Conservation (phyloP, 2,797 vertebrate species). For the Urophycis tenuis region DNA sequence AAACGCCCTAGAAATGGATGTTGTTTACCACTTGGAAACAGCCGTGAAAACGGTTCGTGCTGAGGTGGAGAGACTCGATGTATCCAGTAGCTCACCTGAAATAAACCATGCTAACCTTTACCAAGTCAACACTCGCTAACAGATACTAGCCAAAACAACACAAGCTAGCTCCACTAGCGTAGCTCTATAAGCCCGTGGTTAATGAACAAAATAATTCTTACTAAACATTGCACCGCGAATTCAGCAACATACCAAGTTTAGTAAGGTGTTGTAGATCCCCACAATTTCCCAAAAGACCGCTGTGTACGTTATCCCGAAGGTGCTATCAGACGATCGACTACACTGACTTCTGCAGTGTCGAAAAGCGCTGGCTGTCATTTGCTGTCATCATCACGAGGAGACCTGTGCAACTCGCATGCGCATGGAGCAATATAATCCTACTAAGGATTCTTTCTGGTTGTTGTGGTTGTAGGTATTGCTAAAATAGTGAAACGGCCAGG, state of each 20-base stretch:
- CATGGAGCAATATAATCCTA: conserved; percentile 6
- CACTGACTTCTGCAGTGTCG: conserved; percentile 31
- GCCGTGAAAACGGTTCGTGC: background rate
- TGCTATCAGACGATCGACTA: conserved; percentile 5
- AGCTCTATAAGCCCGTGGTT: conserved; percentile 42
- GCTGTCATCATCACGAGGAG: conserved; percentile 75
- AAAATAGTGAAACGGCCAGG: background rate
- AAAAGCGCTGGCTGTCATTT: conserved; percentile 62
- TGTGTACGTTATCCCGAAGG: conserved; percentile 37
- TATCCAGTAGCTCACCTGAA: background rate
- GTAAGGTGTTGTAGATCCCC: conserved; percentile 17
- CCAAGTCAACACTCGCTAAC: conserved; percentile 42
- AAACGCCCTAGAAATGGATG: background rate
- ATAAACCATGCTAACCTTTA: background rate
- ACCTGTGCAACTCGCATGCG: conserved; percentile 61
- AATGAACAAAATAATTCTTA: conserved; percentile 18
- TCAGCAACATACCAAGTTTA: conserved; percentile 50
- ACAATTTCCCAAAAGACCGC: conserved; percentile 25
- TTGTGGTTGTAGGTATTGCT: conserved; percentile 17
- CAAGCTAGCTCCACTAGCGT: conserved; percentile 56
- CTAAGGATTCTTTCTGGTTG: conserved; percentile 3
- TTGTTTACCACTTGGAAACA: background rate
- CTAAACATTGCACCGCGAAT: background rate
- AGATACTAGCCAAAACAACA: conserved; percentile 33
- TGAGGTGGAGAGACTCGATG: background rate